Percentiles rank a stretch among this genome's conserved stretches.
These are phyloP conservation scores for Gastracanthus pulcherrimus DNA, from an alignment of 2,888 invertebrate genomes.

Conservation along the genomic window DNA sequence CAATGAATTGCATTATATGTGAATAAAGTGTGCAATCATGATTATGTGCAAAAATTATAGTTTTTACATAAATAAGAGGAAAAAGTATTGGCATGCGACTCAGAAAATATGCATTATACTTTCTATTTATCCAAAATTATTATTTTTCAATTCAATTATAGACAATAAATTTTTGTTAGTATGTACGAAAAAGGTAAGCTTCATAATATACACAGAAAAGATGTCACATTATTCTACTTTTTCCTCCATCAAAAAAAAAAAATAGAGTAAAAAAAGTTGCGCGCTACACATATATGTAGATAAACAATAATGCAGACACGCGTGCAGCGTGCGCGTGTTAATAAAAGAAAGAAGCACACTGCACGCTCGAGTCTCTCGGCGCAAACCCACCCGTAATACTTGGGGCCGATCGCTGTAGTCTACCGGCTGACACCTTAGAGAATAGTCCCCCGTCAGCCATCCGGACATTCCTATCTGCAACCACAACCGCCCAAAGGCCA, in stretches of 20 bases:
- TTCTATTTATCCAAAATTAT: too few species aligned
- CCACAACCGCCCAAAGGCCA: conserved; percentile 71
- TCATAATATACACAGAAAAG: too few species aligned
- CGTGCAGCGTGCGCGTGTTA: too few species aligned
- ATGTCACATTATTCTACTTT: too few species aligned
- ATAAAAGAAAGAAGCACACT: background rate
- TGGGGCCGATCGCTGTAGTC: conserved; percentile 95
- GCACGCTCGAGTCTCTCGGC: conserved; percentile 40
- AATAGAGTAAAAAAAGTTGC: background rate
- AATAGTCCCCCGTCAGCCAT: conserved; percentile 97
- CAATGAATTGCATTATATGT: background rate
- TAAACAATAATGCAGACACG: conserved; percentile 16
- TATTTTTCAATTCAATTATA: too few species aligned
- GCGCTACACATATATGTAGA: background rate
- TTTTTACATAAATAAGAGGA: background rate
- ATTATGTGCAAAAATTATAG: too few species aligned
- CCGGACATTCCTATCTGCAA: conserved; percentile 94
- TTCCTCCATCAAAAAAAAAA: too few species aligned
- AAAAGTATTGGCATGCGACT: background rate
- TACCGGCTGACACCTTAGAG: conserved; percentile 96
- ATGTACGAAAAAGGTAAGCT: too few species aligned
- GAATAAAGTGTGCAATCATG: background rate
- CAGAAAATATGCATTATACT: too few species aligned
- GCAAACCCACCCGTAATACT: conserved; percentile 92
- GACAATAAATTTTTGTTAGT: too few species aligned